Percentiles rank a stretch among this genome's conserved stretches.
phyloP scores from a whole-genome alignment of 2,797 vertebrate genomes.

The Aulostomus chinensis region DNA sequence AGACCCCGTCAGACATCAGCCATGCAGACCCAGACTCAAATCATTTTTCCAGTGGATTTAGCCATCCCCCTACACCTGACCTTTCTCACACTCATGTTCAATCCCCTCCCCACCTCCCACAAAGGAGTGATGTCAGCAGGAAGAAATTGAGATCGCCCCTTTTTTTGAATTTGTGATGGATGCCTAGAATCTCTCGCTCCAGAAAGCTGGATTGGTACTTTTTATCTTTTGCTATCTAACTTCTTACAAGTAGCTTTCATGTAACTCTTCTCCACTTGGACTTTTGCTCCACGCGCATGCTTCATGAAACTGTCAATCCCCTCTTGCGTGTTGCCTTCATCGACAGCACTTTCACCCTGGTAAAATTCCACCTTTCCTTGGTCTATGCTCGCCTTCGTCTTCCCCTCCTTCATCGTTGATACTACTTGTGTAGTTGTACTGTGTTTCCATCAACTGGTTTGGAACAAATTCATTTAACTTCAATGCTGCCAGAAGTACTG shows the following conservation, averaged over 20 bases:
- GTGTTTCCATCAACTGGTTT: too few relatives aligned
- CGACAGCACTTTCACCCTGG: background rate
- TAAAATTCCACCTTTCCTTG: too few relatives aligned
- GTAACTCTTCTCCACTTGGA: conserved; percentile 24
- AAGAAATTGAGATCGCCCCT: conserved; percentile 19
- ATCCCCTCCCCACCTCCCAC: conserved; percentile 7
- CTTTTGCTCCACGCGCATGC: conserved; percentile 21
- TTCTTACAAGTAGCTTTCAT: conserved; percentile 32
- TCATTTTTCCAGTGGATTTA: conserved; percentile 39
- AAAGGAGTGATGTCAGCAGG: conserved; percentile 32
- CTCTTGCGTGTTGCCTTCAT: conserved; percentile 19
- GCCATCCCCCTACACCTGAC: conserved; percentile 11
- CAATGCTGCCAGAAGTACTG: too few relatives aligned
- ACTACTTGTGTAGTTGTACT: too few relatives aligned
- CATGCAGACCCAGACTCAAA: conserved; percentile 21
- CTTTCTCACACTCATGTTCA: conserved; percentile 39
- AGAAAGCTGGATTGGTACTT: conserved; percentile 22
- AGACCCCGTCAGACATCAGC: conserved; percentile 53
- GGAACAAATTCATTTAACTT: too few relatives aligned
- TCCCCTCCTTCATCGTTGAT: too few relatives aligned
- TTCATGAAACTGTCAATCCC: conserved; percentile 44
- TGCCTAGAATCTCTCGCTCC: conserved; percentile 15
- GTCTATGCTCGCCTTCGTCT: too few relatives aligned
- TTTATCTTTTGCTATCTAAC: conserved; percentile 24
- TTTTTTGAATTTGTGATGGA: conserved; percentile 44